phyloP scores from a whole-genome alignment of 2,888 invertebrate species.

The Idaea aversata region DNA sequence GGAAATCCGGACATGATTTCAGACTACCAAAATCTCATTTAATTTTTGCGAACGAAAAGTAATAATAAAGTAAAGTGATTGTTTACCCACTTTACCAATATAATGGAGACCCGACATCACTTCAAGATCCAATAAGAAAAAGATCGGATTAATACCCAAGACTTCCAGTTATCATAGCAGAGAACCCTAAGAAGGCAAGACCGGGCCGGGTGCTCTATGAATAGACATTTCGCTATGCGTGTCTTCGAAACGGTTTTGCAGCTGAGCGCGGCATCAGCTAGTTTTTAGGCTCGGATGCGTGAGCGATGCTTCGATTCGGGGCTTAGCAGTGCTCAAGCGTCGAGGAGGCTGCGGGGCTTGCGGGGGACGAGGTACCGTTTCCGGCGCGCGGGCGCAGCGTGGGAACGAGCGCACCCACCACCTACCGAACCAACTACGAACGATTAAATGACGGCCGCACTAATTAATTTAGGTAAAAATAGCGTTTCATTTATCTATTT shows the following conservation, averaged over 20 bases:
- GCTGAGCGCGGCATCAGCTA: conserved; percentile 55
- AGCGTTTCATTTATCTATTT: background rate
- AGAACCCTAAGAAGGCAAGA: background rate
- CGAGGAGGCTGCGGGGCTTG: conserved; percentile 36
- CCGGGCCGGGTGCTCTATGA: conserved; percentile 50
- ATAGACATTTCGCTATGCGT: conserved; percentile 69
- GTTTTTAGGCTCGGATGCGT: conserved; percentile 63
- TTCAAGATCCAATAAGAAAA: background rate
- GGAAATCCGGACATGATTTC: no score
- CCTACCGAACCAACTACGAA: conserved; percentile 61
- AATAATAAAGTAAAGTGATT: no score
- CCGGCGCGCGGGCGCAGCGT: conserved; percentile 75
- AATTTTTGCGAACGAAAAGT: no score
- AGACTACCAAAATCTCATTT: no score
- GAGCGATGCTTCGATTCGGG: conserved; percentile 65
- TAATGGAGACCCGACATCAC: background rate
- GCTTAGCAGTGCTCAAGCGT: conserved; percentile 58
- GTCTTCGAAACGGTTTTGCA: conserved; percentile 60
- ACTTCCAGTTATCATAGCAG: background rate
- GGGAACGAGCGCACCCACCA: conserved; percentile 72
- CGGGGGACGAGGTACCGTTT: conserved; percentile 51
- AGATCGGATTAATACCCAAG: background rate
- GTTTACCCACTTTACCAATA: background rate
- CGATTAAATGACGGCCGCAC: conserved; percentile 68
- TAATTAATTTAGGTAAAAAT: conserved; percentile 65